These are phyloP conservation scores for Ctenosaura bakeri DNA, from an alignment of 2,797 vertebrate genomes.

Conservation along the genomic window DNA sequence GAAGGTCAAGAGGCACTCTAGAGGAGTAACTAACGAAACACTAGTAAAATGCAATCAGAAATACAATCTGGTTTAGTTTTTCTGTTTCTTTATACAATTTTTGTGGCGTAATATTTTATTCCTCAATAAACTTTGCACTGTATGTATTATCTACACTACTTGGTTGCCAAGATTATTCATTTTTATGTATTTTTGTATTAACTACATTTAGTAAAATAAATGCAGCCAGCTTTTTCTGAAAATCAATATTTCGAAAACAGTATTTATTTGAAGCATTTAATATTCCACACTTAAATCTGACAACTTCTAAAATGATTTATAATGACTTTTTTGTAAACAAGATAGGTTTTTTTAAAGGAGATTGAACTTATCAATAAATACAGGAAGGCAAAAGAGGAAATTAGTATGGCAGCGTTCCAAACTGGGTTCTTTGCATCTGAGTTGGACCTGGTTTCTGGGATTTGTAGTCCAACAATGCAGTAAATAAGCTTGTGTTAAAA, in stretches of 20 bases:
- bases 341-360: neutral
- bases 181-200: neutral
- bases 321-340: neutral
- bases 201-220: neutral
- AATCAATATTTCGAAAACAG: neutral
- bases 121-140: neutral
- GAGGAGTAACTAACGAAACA: neutral
- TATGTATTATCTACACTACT: neutral
- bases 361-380: neutral
- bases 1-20: neutral
- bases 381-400: neutral
- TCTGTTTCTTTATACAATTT: neutral
- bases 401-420: no score
- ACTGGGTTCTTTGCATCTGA: no score
- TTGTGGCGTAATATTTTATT: neutral
- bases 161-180: conserved; percentile 4
- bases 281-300: neutral
- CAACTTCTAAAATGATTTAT: neutral
- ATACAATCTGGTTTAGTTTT: neutral
- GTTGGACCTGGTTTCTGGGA: no score
- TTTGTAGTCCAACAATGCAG: neutral
- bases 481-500: neutral
- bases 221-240: neutral
- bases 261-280: neutral
- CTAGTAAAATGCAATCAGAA: neutral